phyloP scores from a whole-genome alignment of 2,113 vertebrate species.

The Verasper variegatus region DNA sequence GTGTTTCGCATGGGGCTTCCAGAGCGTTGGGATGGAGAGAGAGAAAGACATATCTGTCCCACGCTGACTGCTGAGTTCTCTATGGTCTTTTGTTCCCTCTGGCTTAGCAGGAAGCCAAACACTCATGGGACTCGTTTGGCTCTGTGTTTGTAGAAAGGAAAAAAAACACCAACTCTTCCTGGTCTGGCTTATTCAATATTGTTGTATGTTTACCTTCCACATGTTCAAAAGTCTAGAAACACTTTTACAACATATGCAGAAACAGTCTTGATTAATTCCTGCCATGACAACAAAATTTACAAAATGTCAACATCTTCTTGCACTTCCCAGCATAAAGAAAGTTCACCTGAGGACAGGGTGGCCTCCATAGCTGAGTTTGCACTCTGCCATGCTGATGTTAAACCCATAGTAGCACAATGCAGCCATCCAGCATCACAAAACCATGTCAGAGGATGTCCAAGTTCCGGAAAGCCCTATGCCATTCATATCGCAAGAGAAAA shows the following conservation, averaged over 20 bases:
- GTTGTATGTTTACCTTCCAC: constrained; percentile 24
- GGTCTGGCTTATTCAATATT: constrained; percentile 47
- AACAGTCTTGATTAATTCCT: constrained; percentile 5
- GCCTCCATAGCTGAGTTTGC: constrained; percentile 54
- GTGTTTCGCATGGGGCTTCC: constrained; percentile 56
- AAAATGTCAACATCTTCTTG: constrained; percentile 3
- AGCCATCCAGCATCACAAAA: constrained; percentile 13
- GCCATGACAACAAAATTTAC: not conserved
- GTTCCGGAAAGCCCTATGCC: constrained; percentile 47
- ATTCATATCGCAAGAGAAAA: constrained; percentile 46
- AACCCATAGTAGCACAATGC: constrained; percentile 35
- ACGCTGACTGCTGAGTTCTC: constrained; percentile 68
- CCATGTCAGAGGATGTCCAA: constrained; percentile 57
- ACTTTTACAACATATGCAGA: constrained; percentile 10
- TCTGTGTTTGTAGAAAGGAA: constrained; percentile 51
- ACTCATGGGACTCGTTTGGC: constrained; percentile 74
- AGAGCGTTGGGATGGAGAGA: constrained; percentile 46
- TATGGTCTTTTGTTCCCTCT: constrained; percentile 74
- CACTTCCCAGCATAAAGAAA: constrained; percentile 1
- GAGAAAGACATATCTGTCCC: constrained; percentile 73
- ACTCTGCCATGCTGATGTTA: constrained; percentile 39
- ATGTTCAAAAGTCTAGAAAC: constrained; percentile 5
- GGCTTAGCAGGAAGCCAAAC: constrained; percentile 73
- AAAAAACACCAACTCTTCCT: constrained; percentile 56
- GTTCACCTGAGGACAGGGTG: constrained; percentile 67